Conservation (phyloP, 2,888 invertebrate species). For the Anarsia innoxiella region DNA sequence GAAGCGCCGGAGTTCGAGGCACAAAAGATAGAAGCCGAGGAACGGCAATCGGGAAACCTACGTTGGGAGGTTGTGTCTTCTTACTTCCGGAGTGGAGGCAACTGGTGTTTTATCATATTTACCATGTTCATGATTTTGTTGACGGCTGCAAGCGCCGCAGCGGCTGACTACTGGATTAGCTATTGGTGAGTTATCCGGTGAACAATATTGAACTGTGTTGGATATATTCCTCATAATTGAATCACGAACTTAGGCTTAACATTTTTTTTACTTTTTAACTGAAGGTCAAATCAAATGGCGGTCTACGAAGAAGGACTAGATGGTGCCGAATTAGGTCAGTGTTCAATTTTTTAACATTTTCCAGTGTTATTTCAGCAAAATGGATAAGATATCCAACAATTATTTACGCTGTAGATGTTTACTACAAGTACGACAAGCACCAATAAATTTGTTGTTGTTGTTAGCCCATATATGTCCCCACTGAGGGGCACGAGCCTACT, state of each 20-base stretch:
- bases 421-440: too few relatives aligned
- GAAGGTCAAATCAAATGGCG: slow-evolving; percentile 63
- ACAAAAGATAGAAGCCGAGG: slow-evolving; percentile 54
- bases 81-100: slow-evolving; percentile 57
- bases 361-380: too few relatives aligned
- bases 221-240: too few relatives aligned
- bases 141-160: slow-evolving; percentile 77
- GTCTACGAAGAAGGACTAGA: slow-evolving; percentile 40
- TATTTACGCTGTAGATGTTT: too few relatives aligned
- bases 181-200: slow-evolving; percentile 78
- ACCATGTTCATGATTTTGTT: slow-evolving; percentile 46
- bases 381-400: too few relatives aligned
- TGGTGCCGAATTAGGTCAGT: slow-evolving; percentile 43
- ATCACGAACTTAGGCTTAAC: too few relatives aligned
- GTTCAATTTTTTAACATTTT: too few relatives aligned
- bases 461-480: too few relatives aligned
- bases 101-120: slow-evolving; percentile 40
- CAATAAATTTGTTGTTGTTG: too few relatives aligned
- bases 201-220: background rate
- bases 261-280: slow-evolving; percentile 27
- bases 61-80: slow-evolving; percentile 51
- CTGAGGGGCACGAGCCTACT: too few relatives aligned
- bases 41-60: slow-evolving; percentile 53
- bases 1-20: slow-evolving; percentile 48
- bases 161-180: slow-evolving; percentile 82